These are phyloP conservation scores for Neodiprion lecontei DNA, from an alignment of 1,140 invertebrate species.

Conservation along the genomic window DNA sequence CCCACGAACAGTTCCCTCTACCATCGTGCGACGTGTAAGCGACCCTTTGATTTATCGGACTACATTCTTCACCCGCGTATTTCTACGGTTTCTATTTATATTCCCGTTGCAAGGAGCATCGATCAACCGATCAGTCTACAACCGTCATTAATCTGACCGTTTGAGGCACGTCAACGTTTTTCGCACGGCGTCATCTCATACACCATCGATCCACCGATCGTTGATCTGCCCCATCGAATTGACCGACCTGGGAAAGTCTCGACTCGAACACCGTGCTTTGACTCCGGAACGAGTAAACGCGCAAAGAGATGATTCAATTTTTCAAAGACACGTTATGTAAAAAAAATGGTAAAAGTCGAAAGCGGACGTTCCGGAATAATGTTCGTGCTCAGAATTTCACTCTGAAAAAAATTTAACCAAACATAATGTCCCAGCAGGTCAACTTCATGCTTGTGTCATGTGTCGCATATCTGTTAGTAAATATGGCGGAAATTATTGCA, in stretches of 20 bases:
- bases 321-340: too few species aligned
- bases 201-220: conserved; percentile 15
- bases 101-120: conserved; percentile 29
- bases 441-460: too few species aligned
- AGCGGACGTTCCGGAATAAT: too few species aligned
- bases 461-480: too few species aligned
- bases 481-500: too few species aligned
- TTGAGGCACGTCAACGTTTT: conserved; percentile 23
- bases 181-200: conserved; percentile 1
- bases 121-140: conserved; percentile 21
- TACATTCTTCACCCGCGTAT: conserved; percentile 29
- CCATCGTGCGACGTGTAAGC: conserved; percentile 21
- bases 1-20: conserved; percentile 24
- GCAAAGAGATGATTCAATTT: too few species aligned
- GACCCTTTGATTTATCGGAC: conserved; percentile 35
- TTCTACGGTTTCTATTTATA: conserved; percentile 32
- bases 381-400: too few species aligned
- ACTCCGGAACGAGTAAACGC: too few species aligned
- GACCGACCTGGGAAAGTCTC: conserved; percentile 27
- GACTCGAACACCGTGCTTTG: conserved; percentile 16
- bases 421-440: too few species aligned
- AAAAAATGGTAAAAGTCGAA: too few species aligned
- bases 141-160: conserved; percentile 24
- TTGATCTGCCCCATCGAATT: conserved; percentile 20
- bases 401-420: too few species aligned